phyloP scores from a whole-genome alignment of 2,888 invertebrate species.

The Oxystoma pomonae region DNA sequence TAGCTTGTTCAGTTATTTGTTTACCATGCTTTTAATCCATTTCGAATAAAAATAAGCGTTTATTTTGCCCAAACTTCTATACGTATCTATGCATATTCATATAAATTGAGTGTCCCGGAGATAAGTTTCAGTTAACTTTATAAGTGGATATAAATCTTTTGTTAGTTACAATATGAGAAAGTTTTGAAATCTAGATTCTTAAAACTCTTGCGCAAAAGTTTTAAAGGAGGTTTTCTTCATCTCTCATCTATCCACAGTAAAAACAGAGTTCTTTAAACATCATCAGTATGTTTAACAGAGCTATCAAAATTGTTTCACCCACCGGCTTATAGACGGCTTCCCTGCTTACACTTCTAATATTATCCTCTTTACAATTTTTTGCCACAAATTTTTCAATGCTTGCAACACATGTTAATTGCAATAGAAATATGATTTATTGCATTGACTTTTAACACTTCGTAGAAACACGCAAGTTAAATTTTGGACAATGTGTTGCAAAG shows the following conservation, averaged over 20 bases:
- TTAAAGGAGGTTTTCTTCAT: background rate
- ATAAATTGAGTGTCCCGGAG: conserved; percentile 35
- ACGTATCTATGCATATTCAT: conserved; percentile 35
- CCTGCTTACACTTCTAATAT: too few species aligned
- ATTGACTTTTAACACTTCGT: too few species aligned
- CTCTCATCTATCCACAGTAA: background rate
- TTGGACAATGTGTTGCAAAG: too few species aligned
- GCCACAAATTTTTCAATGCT: too few species aligned
- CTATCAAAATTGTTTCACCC: too few species aligned
- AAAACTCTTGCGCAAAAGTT: conserved; percentile 29
- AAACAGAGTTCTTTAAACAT: too few species aligned
- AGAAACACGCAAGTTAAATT: too few species aligned
- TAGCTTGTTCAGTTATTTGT: background rate
- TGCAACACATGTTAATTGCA: too few species aligned
- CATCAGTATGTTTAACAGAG: too few species aligned
- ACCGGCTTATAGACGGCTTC: too few species aligned
- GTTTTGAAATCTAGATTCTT: conserved; percentile 40
- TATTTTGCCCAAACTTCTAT: background rate
- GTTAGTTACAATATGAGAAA: conserved; percentile 42
- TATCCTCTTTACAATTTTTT: too few species aligned
- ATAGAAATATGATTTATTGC: too few species aligned
- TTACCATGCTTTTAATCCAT: background rate
- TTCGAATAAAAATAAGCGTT: background rate
- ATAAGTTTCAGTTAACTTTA: conserved; percentile 40
- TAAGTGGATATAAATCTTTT: conserved; percentile 43